Percentiles rank a stretch among this genome's conserved stretches.
Conservation (phyloP, 2,888 invertebrate genomes). For the Cyclophora albipunctata region DNA sequence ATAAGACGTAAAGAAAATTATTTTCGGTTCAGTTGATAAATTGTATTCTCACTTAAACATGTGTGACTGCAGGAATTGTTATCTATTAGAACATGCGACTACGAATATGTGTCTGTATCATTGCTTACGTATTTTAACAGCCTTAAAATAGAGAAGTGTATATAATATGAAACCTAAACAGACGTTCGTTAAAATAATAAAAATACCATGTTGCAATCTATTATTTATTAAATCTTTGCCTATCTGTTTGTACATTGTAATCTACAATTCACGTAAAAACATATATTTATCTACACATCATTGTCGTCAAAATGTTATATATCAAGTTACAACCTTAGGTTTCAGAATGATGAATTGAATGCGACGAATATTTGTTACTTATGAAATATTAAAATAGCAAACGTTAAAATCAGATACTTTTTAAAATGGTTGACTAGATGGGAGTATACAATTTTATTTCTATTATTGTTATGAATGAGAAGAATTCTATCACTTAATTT, state of each 20-base stretch:
- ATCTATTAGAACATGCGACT: conserved; percentile 1
- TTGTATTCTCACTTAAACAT: conserved; percentile 32
- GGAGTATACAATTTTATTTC: not conserved
- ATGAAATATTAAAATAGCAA: conserved; percentile 26
- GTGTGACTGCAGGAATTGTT: conserved; percentile 9
- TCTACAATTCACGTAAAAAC: conserved; percentile 71
- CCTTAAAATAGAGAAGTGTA: too few relatives aligned
- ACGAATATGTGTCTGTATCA: not conserved
- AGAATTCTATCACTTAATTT: not conserved
- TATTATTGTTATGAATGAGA: not conserved
- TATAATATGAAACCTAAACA: too few relatives aligned
- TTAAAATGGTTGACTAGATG: not conserved
- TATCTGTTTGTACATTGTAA: conserved; percentile 67
- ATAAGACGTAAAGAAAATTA: conserved; percentile 42
- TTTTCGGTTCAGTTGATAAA: conserved; percentile 38
- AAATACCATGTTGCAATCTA: conserved; percentile 40
- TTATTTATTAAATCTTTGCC: conserved; percentile 63
- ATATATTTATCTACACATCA: conserved; percentile 57
- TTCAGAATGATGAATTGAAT: conserved; percentile 57
- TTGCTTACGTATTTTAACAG: too few relatives aligned
- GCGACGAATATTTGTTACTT: conserved; percentile 19
- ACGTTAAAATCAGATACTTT: conserved; percentile 8
- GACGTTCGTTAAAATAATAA: conserved; percentile 19
- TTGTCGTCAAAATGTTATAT: conserved; percentile 59
- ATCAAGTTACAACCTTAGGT: conserved; percentile 72